Evolutionary conservation across 2,113 vertebrate species (phyloP), one percentile per base, ranked within the genome.

Genomic region (Gobio gobio): DNA sequence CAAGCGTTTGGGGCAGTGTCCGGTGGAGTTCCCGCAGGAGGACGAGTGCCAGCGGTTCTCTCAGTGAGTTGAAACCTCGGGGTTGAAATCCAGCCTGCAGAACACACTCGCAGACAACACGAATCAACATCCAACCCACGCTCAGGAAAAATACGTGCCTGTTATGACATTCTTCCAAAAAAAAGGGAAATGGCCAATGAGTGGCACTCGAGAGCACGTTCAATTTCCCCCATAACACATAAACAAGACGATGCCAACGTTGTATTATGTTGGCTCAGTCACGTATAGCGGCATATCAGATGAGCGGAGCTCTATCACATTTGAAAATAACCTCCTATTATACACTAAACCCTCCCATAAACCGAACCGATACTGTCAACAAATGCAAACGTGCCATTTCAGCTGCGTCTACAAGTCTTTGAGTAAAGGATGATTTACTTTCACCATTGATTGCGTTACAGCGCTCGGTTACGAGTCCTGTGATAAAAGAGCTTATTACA

Each of bases 1-100:
- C 77, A 59, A 70, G 68, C 61, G 24, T 88, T 88, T 86, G 70
- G 80, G 54, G 74, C 45, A 47, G 16, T 61, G 74, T 78, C 78
- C 73, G 82, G 77, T 58, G 33, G 16, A 29, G 5, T 47, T 84
- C 49, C 47, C 77, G 64, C 24, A 45, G 64, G 64, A 20, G 26
- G 13, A 83, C 16, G 13, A 82, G 72, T 43, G 73, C 54, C 78
- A 83, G 61, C 24, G 76, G 61, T 56, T 66, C 40, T 40, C 40
- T 40, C 40, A 40, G 18, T 75, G 68, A 80, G 61, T 64, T 26
- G 18, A 86, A 84, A 75, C n/a, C 49, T 78, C 29, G 18, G 54
- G 81, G 51, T 61, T 29, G 12, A 49, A 49, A 68, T 75, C 26
- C 49, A 49, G 78, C 83, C 22, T 66, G 36, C 20, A 24, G 26